These are phyloP conservation scores for Andrena hattorfiana DNA, from an alignment of 2,888 invertebrate species.

Conservation along the genomic window DNA sequence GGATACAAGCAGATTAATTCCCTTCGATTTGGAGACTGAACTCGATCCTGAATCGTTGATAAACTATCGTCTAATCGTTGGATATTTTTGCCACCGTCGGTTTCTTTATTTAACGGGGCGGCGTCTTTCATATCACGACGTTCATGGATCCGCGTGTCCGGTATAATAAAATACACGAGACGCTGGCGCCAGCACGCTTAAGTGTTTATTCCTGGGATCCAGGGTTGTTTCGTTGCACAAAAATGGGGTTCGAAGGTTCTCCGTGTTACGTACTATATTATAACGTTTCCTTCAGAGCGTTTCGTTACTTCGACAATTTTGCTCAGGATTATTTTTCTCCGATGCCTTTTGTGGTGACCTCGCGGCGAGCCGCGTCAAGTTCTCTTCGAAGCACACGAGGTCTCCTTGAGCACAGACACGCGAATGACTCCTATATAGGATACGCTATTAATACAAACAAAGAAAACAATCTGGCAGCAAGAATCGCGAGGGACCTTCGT, in stretches of 20 bases:
- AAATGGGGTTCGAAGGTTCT: neutral
- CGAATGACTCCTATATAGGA: neutral
- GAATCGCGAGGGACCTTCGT: neutral
- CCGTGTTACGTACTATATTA: neutral
- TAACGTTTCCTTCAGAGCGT: no score
- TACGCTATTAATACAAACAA: neutral
- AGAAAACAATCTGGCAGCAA: neutral
- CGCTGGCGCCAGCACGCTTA: neutral
- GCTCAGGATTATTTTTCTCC: neutral
- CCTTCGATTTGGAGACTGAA: conserved; percentile 63
- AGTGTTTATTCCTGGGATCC: conserved; percentile 9
- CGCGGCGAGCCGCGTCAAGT: neutral
- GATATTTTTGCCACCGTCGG: conserved; percentile 41
- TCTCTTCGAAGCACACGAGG: neutral
- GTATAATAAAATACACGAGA: neutral
- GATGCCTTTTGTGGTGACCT: neutral
- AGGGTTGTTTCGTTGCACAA: conserved; percentile 10
- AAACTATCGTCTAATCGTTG: conserved; percentile 48
- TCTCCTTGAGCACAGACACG: neutral
- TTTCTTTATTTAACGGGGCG: conserved; percentile 49
- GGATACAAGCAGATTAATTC: conserved; percentile 42
- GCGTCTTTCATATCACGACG: conserved; percentile 41
- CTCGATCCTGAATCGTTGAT: conserved; percentile 55
- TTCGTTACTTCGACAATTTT: neutral
- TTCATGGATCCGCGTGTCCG: conserved; percentile 28